Percentiles rank a stretch among this genome's conserved stretches.
phyloP scores from a whole-genome alignment of 2,113 vertebrate species.

The Percina caprodes region DNA sequence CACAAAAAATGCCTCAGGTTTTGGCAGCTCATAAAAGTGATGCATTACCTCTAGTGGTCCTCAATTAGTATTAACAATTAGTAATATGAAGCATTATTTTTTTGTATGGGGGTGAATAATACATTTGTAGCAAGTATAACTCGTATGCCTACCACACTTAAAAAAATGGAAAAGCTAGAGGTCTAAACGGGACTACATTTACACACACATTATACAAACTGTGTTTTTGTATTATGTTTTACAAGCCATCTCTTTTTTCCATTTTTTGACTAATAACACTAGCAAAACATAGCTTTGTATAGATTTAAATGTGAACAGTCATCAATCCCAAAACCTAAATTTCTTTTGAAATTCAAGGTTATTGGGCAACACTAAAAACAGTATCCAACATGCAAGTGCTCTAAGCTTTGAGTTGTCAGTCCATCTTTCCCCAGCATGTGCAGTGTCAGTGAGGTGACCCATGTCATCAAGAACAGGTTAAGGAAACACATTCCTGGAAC shows the following conservation, averaged over 20 bases:
- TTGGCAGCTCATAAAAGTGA: no score
- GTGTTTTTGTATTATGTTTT: background rate
- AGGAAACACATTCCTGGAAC: constrained; percentile 81
- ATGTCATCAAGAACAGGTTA: constrained; percentile 82
- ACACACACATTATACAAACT: no score
- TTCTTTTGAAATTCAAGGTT: constrained; percentile 27
- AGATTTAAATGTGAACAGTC: background rate
- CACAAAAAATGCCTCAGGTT: no score
- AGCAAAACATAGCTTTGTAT: background rate
- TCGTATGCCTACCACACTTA: no score
- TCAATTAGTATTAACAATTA: no score
- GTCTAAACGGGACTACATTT: no score
- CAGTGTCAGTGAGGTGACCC: constrained; percentile 80
- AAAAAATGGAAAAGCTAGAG: no score
- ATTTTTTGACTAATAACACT: background rate
- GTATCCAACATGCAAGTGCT: constrained; percentile 20
- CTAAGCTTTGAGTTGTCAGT: constrained; percentile 16
- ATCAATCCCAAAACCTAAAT: background rate
- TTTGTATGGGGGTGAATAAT: no score
- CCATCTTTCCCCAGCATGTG: constrained; percentile 73
- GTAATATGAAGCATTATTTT: no score
- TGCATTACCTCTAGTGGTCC: no score
- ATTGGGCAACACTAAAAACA: constrained; percentile 28
- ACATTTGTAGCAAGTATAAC: no score
- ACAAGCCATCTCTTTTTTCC: background rate